Evolutionary conservation across 2,113 vertebrate genomes (phyloP).

Genomic region (Fregetta grallaria): DNA sequence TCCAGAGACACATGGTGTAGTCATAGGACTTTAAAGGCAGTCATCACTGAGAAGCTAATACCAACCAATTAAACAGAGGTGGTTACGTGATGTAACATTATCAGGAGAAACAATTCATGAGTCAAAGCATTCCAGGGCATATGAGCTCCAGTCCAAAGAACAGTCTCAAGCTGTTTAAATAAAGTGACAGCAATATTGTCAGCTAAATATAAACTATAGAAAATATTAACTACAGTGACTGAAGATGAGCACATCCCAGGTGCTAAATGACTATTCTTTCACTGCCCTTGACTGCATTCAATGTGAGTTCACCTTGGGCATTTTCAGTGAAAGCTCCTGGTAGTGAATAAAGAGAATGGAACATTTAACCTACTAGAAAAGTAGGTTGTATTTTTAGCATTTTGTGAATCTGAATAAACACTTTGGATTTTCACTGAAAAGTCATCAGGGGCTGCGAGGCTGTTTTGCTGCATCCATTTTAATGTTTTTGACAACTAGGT

Average conservation of each 20-base stretch:
- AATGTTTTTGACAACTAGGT: not conserved
- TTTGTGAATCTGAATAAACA: not conserved
- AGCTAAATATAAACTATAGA: constrained; percentile 91
- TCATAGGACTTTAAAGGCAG: constrained; percentile 83
- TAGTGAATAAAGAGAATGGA: not conserved
- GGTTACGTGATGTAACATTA: constrained; percentile 96
- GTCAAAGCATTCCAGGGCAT: constrained; percentile 96
- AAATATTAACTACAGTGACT: constrained; percentile 77
- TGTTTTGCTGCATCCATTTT: not conserved
- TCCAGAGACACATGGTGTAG: constrained; percentile 82
- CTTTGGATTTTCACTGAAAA: not conserved
- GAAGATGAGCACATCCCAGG: constrained; percentile 72
- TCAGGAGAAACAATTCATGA: constrained; percentile 97
- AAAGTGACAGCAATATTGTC: constrained; percentile 93
- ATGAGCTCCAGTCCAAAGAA: constrained; percentile 87
- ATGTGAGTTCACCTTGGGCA: not conserved
- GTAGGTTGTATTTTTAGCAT: not conserved
- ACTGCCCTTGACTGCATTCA: not conserved
- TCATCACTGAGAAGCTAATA: constrained; percentile 77
- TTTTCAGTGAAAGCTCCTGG: not conserved
- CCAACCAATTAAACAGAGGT: constrained; percentile 87
- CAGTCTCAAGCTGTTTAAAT: constrained; percentile 88
- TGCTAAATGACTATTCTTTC: constrained; percentile 40
- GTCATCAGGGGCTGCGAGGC: not conserved
- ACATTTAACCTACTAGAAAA: not conserved